phyloP scores from a whole-genome alignment of 2,888 invertebrate genomes.

The Pherbina coryleti region DNA sequence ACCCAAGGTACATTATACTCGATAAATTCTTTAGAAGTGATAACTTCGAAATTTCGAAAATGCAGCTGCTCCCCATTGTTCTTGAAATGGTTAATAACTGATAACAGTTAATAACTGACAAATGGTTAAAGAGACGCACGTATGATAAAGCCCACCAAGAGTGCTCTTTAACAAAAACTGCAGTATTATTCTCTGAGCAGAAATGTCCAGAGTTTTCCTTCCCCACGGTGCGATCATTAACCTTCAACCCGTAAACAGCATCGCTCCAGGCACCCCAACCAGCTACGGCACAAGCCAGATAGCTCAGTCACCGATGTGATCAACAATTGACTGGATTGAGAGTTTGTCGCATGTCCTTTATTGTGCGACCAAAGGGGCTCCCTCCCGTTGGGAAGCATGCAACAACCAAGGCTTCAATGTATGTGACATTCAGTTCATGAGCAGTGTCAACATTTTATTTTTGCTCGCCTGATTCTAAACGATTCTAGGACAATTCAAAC shows the following conservation, averaged over 20 bases:
- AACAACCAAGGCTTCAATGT: not conserved
- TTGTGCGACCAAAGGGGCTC: not conserved
- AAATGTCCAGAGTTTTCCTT: not conserved
- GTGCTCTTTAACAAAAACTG: not conserved
- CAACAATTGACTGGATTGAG: constrained; percentile 12
- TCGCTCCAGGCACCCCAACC: not conserved
- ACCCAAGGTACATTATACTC: not conserved
- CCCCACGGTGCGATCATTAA: constrained; percentile 33
- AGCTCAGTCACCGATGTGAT: constrained; percentile 24
- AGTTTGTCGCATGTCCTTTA: not conserved
- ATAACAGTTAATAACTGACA: not conserved
- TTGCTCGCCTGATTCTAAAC: not conserved
- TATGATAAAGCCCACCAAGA: constrained; percentile 21
- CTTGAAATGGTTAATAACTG: too few relatives aligned
- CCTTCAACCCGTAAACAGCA: constrained; percentile 21
- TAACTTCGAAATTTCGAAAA: not conserved
- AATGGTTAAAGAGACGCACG: constrained; percentile 6
- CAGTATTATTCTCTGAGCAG: not conserved
- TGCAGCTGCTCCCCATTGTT: not conserved
- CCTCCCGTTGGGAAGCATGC: constrained; percentile 2
- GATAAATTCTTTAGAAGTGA: not conserved
- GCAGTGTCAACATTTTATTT: not conserved
- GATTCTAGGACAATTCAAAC: not conserved
- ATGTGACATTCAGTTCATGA: constrained; percentile 2
- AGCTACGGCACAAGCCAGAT: not conserved